A percentile compares a stretch with the other conserved stretches of the same genome.
These are phyloP conservation scores for Morone saxatilis DNA, from an alignment of 2,113 vertebrate genomes.

Conservation along the genomic window DNA sequence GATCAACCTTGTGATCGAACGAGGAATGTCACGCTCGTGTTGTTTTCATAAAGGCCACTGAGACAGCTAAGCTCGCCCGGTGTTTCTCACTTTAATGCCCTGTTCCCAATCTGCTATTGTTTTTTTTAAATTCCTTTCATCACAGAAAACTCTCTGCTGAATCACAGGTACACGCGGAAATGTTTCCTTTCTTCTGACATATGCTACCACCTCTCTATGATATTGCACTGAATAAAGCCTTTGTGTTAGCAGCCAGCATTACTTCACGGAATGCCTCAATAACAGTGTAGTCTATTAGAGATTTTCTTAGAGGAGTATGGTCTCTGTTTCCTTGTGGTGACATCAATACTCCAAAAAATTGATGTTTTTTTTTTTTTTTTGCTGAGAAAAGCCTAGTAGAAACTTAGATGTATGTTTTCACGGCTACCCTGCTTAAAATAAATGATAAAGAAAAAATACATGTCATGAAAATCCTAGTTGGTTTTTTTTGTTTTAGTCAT, in stretches of 20 bases:
- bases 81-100: conserved; percentile 74
- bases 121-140: conserved; percentile 2
- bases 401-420: conserved; percentile 34
- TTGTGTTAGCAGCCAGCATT: conserved; percentile 75
- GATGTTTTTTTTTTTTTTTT: not conserved
- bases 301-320: conserved; percentile 36
- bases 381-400: not conserved
- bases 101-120: conserved; percentile 49
- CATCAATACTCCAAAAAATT: conserved; percentile 32
- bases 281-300: conserved; percentile 68
- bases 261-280: conserved; percentile 67
- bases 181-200: not conserved
- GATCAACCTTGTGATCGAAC: conserved; percentile 55
- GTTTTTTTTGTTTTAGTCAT: conserved; percentile 44
- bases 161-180: conserved; percentile 32
- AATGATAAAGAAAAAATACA: conserved; percentile 41
- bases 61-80: conserved; percentile 68
- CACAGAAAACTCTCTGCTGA: conserved; percentile 15
- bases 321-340: conserved; percentile 40
- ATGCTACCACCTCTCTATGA: conserved; percentile 57
- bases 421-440: conserved; percentile 70
- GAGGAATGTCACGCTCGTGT: conserved; percentile 67
- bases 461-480: conserved; percentile 91
- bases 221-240: conserved; percentile 80
- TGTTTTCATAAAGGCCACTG: conserved; percentile 83